Conservation (phyloP, 1,140 invertebrate species). For the Trissolcus basalis region DNA sequence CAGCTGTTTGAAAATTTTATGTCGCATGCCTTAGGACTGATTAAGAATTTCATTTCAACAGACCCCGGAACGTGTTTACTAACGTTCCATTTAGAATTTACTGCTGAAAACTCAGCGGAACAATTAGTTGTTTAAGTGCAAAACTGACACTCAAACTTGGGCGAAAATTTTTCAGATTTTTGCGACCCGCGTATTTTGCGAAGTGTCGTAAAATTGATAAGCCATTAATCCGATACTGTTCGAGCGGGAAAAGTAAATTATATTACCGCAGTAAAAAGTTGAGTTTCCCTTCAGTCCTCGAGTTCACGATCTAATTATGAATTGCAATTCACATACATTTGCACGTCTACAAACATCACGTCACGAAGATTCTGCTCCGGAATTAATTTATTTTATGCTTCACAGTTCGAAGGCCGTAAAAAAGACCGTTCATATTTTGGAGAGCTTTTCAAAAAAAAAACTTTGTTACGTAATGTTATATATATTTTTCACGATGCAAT, state of each 20-base stretch:
- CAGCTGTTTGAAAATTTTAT: no score
- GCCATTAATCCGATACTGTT: slow-evolving; percentile 24
- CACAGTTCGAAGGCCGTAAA: no score
- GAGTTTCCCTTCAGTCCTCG: slow-evolving; percentile 13
- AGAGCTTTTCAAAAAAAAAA: no score
- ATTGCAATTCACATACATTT: slow-evolving; percentile 37
- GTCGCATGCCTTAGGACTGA: no score
- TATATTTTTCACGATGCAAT: no score
- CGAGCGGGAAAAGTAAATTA: slow-evolving; percentile 29
- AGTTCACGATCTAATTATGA: slow-evolving; percentile 31
- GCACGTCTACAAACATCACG: slow-evolving; percentile 9
- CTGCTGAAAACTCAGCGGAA: neutral
- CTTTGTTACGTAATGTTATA: no score
- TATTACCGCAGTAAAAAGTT: slow-evolving; percentile 36
- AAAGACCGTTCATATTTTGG: no score
- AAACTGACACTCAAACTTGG: slow-evolving; percentile 27
- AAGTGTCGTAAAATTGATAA: slow-evolving; percentile 26
- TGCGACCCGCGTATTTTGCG: no score
- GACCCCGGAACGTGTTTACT: no score
- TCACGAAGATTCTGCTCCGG: slow-evolving; percentile 4
- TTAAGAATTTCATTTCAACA: no score
- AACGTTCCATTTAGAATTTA: neutral
- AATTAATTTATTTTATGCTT: slow-evolving; percentile 1
- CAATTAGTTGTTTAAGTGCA: slow-evolving; percentile 22
- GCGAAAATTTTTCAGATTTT: slow-evolving; percentile 29